Conservation (phyloP, 2,888 invertebrate species). For the Atherix ibis region DNA sequence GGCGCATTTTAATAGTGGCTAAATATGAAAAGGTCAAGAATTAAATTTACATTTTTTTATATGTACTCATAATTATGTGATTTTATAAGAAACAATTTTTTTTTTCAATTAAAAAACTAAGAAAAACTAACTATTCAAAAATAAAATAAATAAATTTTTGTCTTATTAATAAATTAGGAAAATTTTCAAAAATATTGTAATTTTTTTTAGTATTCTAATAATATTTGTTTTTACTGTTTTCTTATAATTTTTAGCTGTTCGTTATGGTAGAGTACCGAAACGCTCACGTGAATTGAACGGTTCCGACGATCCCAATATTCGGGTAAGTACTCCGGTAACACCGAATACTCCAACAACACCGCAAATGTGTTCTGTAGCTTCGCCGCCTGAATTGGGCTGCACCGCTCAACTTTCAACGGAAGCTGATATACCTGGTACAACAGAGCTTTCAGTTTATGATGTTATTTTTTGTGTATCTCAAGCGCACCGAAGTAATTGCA, state of each 20-base stretch:
- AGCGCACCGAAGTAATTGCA: constrained; percentile 78
- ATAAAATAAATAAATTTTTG: not conserved
- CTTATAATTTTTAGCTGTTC: constrained; percentile 52
- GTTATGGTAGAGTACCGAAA: constrained; percentile 94
- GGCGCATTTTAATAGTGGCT: no score
- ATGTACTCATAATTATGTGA: no score
- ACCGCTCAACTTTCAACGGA: constrained; percentile 25
- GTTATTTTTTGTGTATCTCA: constrained; percentile 62
- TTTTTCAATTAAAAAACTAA: not conserved
- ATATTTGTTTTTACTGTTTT: not conserved
- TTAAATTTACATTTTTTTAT: no score
- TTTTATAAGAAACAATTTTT: no score
- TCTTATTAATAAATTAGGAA: no score
- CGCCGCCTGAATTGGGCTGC: constrained; percentile 30
- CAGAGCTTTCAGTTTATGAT: constrained; percentile 57
- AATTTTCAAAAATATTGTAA: not conserved
- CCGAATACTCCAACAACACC: constrained; percentile 37
- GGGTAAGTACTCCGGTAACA: constrained; percentile 30
- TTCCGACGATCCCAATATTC: constrained; percentile 21
- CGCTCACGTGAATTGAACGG: constrained; percentile 65
- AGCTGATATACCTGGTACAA: constrained; percentile 36
- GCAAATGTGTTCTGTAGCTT: constrained; percentile 34
- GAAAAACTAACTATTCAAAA: not conserved
- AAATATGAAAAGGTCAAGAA: no score
- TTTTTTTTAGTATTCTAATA: not conserved